phyloP scores from a whole-genome alignment of 2,113 vertebrate genomes.

The Conger conger region DNA sequence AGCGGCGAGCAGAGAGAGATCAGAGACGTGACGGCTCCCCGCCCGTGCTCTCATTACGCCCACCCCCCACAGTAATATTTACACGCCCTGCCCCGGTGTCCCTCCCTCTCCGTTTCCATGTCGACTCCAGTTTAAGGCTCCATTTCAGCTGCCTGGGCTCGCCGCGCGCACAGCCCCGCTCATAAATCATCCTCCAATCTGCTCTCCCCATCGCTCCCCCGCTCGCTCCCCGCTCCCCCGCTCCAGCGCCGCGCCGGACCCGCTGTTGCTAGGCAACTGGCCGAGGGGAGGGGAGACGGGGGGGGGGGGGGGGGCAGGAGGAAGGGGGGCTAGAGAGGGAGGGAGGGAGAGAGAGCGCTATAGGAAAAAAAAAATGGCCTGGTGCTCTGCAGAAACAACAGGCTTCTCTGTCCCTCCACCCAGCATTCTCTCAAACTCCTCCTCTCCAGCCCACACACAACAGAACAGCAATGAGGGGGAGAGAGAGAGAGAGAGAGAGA shows the following conservation, averaged over 20 bases:
- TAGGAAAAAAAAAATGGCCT: conserved; percentile 74
- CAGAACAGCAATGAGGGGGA: conserved; percentile 63
- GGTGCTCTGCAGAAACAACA: conserved; percentile 80
- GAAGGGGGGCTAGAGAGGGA: conserved; percentile 32
- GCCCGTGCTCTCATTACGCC: not conserved
- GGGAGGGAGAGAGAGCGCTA: conserved; percentile 38
- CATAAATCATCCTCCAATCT: conserved; percentile 91
- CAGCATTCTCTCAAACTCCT: conserved; percentile 34
- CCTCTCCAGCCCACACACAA: conserved; percentile 65
- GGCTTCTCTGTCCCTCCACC: conserved; percentile 71
- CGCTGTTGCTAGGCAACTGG: conserved; percentile 87
- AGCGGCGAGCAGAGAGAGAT: not conserved
- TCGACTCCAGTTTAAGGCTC: conserved; percentile 72
- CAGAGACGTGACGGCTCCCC: no score
- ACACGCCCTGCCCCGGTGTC: conserved; percentile 44
- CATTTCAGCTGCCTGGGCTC: conserved; percentile 79
- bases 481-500: conserved; percentile 36
- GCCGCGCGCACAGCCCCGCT: conserved; percentile 71
- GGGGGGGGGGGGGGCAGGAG: conserved; percentile 31
- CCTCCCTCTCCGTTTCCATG: conserved; percentile 38
- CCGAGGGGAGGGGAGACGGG: conserved; percentile 62
- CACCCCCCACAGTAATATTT: conserved; percentile 62
- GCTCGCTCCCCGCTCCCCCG: conserved; percentile 79
- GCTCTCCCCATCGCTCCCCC: conserved; percentile 80
- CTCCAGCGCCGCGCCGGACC: conserved; percentile 76